phyloP scores from a whole-genome alignment of 1,140 invertebrate species.

The Galendromus occidentalis region DNA sequence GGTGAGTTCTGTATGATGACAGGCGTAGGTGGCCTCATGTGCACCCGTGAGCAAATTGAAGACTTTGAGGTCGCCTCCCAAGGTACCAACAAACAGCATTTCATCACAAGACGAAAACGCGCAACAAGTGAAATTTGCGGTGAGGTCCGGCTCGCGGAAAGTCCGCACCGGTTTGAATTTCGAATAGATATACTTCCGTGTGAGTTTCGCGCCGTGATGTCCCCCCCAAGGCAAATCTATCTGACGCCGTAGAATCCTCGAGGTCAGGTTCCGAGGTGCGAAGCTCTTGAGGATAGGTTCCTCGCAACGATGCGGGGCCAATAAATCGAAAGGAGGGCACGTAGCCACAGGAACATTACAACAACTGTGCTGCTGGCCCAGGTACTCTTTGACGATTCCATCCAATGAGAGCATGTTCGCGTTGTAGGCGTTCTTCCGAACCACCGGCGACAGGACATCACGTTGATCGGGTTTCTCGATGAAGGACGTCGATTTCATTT shows the following conservation, averaged over 20 bases:
- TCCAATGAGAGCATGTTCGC: slow-evolving; percentile 55
- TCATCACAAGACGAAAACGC: slow-evolving; percentile 54
- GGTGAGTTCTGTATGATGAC: slow-evolving; percentile 61
- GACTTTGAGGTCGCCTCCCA: slow-evolving; percentile 62
- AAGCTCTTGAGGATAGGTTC: slow-evolving; percentile 15
- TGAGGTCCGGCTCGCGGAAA: slow-evolving; percentile 49
- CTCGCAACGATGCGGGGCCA: slow-evolving; percentile 25
- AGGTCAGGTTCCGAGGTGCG: slow-evolving; percentile 25
- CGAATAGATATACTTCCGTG: slow-evolving; percentile 64
- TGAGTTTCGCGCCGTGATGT: slow-evolving; percentile 36
- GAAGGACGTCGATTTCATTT: neutral
- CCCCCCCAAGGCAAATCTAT: slow-evolving; percentile 29
- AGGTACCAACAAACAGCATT: slow-evolving; percentile 60
- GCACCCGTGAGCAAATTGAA: slow-evolving; percentile 58
- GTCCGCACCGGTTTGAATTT: slow-evolving; percentile 67
- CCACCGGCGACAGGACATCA: slow-evolving; percentile 37
- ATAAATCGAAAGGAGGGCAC: slow-evolving; percentile 37
- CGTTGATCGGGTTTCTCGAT: slow-evolving; percentile 3
- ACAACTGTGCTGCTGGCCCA: slow-evolving; percentile 58
- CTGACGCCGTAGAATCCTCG: slow-evolving; percentile 27
- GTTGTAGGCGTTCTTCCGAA: slow-evolving; percentile 75
- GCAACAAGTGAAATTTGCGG: slow-evolving; percentile 60
- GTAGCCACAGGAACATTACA: slow-evolving; percentile 35
- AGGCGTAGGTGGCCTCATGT: slow-evolving; percentile 52
- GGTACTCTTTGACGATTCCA: slow-evolving; percentile 82